A percentile compares a stretch with the other conserved stretches of the same genome.
Conservation (phyloP, 2,797 vertebrate genomes). For the Mastacembelus armatus region DNA sequence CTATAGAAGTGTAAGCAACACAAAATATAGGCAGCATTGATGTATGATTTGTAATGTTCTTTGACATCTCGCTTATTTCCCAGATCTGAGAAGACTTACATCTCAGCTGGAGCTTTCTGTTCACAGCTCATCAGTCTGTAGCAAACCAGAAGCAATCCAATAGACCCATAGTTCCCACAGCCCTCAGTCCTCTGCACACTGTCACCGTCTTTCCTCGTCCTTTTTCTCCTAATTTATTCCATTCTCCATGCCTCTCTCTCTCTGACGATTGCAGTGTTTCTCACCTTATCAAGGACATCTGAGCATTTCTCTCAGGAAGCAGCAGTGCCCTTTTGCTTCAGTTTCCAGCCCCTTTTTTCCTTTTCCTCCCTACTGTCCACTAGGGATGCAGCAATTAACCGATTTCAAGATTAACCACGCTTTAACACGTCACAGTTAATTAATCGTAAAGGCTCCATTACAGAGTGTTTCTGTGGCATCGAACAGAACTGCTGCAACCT, state of each 20-base stretch:
- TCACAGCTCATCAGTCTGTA: slow-evolving; percentile 3
- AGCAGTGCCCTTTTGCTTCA: slow-evolving; percentile 52
- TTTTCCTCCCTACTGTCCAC: slow-evolving; percentile 1
- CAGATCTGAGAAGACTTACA: slow-evolving; percentile 16
- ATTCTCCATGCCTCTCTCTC: slow-evolving; percentile 12
- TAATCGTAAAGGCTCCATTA: no score
- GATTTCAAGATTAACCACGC: no score
- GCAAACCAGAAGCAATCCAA: slow-evolving; percentile 26
- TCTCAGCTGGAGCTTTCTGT: neutral
- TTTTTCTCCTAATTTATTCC: slow-evolving; percentile 17
- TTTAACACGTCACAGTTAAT: no score
- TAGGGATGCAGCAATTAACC: no score
- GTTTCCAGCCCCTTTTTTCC: slow-evolving; percentile 12
- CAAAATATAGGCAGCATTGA: slow-evolving; percentile 30
- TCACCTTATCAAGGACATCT: neutral
- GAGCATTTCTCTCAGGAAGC: slow-evolving; percentile 32
- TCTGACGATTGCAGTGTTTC: slow-evolving; percentile 29
- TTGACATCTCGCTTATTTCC: slow-evolving; percentile 44
- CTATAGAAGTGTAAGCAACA: neutral
- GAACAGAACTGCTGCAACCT: no score
- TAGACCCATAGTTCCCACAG: slow-evolving; percentile 9
- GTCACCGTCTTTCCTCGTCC: slow-evolving; percentile 7
- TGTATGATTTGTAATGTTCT: slow-evolving; percentile 20
- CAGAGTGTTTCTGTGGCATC: no score
- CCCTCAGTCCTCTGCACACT: slow-evolving; percentile 1